A percentile compares a stretch with the other conserved stretches of the same genome.
Evolutionary conservation across 30 jellyfish, hydroid and myxozoan species (phyloP).

Genomic region (Aurelia aurita complex sp. Pacific): DNA sequence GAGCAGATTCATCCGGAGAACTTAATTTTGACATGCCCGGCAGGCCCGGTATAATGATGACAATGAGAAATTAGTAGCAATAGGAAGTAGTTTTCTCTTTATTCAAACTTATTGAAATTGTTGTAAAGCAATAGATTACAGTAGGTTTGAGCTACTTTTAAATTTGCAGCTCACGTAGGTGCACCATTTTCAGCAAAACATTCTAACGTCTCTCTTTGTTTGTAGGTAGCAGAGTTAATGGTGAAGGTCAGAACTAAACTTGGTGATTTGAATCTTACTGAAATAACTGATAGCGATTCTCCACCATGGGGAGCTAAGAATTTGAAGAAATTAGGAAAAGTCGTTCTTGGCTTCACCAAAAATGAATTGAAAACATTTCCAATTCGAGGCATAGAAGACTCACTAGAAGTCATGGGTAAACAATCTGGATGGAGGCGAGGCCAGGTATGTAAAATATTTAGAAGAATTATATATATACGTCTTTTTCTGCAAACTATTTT

Average conservation of each 20-base stretch:
- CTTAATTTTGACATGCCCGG: too few species aligned
- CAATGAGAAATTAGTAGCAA: too few species aligned
- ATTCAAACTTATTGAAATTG: too few species aligned
- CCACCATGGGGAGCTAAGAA: conserved; percentile 87
- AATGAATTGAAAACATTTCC: conserved; percentile 77
- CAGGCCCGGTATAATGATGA: too few species aligned
- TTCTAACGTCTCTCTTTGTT: not conserved
- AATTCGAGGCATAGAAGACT: conserved; percentile 73
- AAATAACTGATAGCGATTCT: conserved; percentile 47
- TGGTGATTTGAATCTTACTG: conserved; percentile 71
- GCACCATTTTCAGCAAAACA: too few species aligned
- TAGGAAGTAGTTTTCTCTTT: too few species aligned
- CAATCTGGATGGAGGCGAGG: conserved; percentile 93
- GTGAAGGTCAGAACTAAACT: conserved; percentile 69
- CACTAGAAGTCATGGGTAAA: conserved; percentile 78
- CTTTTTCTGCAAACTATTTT: too few species aligned
- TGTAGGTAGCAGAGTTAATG: conserved; percentile 78
- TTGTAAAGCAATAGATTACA: too few species aligned
- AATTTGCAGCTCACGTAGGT: too few species aligned
- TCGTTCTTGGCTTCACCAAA: conserved; percentile 72
- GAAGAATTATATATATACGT: too few species aligned
- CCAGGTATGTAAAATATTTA: conserved; percentile 43
- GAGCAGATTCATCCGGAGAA: too few species aligned
- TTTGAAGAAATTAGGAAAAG: conserved; percentile 72
- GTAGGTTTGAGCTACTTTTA: too few species aligned